Conservation (phyloP, 2,797 vertebrate genomes). For the Chrosomus eos region DNA sequence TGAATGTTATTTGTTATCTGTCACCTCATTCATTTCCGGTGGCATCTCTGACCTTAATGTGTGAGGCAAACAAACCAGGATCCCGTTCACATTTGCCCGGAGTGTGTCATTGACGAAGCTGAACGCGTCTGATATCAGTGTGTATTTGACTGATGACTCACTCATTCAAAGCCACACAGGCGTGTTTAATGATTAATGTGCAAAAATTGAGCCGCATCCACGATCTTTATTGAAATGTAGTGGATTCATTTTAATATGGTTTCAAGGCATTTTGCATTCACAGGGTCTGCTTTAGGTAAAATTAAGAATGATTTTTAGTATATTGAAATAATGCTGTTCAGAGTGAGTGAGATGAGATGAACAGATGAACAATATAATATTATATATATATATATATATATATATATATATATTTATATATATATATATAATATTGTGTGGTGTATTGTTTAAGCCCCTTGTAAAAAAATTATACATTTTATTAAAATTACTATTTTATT, state of each 20-base stretch:
- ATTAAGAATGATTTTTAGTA: background rate
- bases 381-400: too few species aligned
- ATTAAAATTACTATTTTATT: too few species aligned
- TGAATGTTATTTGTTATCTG: background rate
- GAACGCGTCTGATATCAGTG: background rate
- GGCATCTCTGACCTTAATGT: slow-evolving; percentile 17
- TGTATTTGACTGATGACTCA: slow-evolving; percentile 34
- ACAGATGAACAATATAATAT: too few species aligned
- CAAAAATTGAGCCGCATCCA: background rate
- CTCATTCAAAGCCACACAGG: background rate
- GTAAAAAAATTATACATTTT: too few species aligned
- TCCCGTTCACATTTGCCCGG: background rate
- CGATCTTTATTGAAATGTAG: background rate
- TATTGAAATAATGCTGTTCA: background rate
- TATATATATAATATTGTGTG: too few species aligned
- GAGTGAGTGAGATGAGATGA: background rate
- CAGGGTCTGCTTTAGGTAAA: too few species aligned
- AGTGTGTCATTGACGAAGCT: background rate
- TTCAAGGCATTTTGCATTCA: background rate
- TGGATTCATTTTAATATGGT: background rate
- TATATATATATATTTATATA: too few species aligned
- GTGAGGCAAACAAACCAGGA: background rate
- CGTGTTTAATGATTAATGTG: slow-evolving; percentile 28
- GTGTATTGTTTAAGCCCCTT: too few species aligned
- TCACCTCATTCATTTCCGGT: background rate